Conservation (phyloP, 2,888 invertebrate species). For the Deilephila porcellus region DNA sequence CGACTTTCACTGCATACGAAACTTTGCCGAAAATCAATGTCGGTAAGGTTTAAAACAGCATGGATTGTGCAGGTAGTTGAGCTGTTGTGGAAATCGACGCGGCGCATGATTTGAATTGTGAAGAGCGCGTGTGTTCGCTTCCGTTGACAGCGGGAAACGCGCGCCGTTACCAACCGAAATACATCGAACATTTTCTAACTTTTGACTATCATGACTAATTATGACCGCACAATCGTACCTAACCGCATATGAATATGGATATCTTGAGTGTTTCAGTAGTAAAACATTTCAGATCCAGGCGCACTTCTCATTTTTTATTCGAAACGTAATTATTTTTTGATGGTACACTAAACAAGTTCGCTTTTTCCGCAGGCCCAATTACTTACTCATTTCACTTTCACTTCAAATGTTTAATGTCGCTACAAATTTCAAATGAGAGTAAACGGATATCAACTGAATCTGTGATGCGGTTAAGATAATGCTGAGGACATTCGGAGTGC, state of each 20-base stretch:
- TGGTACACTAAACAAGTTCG: constrained; percentile 39
- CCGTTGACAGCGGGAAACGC: constrained; percentile 59
- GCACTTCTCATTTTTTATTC: constrained; percentile 21
- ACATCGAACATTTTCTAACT: constrained; percentile 36
- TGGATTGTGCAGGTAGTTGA: constrained; percentile 38
- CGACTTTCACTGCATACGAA: constrained; percentile 62
- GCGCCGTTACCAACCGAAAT: constrained; percentile 49
- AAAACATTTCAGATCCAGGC: neutral
- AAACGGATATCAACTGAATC: constrained; percentile 7
- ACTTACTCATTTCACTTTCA: constrained; percentile 59
- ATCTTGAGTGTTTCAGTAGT: neutral
- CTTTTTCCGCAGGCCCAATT: constrained; percentile 56
- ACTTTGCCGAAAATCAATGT: constrained; percentile 37
- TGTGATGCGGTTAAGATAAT: constrained; percentile 8
- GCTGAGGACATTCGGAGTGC: neutral
- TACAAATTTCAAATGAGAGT: constrained; percentile 26
- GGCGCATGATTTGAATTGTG: constrained; percentile 65
- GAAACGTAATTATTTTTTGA: constrained; percentile 38
- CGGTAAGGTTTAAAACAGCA: constrained; percentile 49
- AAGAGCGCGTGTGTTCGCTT: constrained; percentile 57
- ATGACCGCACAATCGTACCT: neutral
- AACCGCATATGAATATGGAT: neutral
- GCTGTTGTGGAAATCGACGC: constrained; percentile 50
- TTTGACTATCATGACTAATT: constrained; percentile 6
- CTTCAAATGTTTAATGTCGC: constrained; percentile 35